Evolutionary conservation across 2,888 invertebrate species (phyloP).

Genomic region (Nemurella pictetii): DNA sequence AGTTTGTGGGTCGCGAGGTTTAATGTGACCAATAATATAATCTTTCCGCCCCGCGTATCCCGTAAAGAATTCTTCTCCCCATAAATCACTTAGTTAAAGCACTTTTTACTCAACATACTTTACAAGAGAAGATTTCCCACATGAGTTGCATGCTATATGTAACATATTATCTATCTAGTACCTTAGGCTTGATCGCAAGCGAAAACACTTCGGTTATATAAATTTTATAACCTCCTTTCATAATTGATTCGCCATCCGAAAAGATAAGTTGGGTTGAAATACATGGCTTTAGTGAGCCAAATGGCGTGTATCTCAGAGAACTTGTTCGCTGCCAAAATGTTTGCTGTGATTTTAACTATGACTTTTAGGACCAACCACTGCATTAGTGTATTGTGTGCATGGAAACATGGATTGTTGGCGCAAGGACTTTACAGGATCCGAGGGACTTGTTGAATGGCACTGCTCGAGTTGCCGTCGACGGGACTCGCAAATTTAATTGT

Average conservation of each 20-base stretch:
- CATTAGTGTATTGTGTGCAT: background rate
- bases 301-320: background rate
- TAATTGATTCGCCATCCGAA: background rate
- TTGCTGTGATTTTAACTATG: background rate
- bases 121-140: conserved; percentile 5
- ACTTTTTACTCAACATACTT: background rate
- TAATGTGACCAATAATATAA: background rate
- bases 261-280: background rate
- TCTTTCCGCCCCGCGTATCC: background rate
- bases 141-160: background rate
- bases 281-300: background rate
- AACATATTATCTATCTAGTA: background rate
- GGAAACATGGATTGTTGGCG: background rate
- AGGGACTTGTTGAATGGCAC: background rate
- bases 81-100: conserved; percentile 3
- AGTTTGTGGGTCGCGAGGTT: background rate
- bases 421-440: background rate
- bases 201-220: background rate
- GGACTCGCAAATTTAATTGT: background rate
- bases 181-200: background rate
- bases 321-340: background rate
- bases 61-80: background rate
- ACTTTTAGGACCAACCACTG: background rate
- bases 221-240: background rate
- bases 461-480: background rate